phyloP scores from a whole-genome alignment of 64 coral and sea anemone species.

The Astreopora myriophthalma region DNA sequence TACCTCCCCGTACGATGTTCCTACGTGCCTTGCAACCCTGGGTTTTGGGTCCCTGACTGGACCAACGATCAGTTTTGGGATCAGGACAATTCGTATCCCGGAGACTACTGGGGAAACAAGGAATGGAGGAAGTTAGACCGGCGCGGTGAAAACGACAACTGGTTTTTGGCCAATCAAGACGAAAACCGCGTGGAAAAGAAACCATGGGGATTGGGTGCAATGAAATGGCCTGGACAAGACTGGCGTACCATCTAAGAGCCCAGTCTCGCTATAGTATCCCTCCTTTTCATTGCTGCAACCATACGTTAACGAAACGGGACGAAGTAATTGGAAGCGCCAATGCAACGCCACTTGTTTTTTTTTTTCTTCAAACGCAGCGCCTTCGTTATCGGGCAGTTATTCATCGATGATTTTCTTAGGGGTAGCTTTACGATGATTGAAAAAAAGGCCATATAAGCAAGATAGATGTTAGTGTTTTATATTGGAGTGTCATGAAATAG shows the following conservation, averaged over 20 bases:
- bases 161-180: neutral
- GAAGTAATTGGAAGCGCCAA: neutral
- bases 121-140: constrained; percentile 38
- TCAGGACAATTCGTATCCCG: constrained; percentile 7
- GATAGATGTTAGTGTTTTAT: no score
- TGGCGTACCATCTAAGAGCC: neutral
- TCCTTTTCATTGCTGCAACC: neutral
- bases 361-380: no score
- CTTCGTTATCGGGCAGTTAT: no score
- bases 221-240: neutral
- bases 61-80: constrained; percentile 18
- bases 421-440: no score
- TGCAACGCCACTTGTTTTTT: no score
- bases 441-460: no score
- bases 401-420: no score
- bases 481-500: no score
- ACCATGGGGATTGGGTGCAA: neutral
- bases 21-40: constrained; percentile 54
- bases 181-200: neutral
- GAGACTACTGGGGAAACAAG: constrained; percentile 16
- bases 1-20: constrained; percentile 37
- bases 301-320: neutral
- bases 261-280: neutral
- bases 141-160: constrained; percentile 48
- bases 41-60: constrained; percentile 38